Evolutionary conservation across 2,888 invertebrate species (phyloP), one percentile per base, ranked within the genome.

Genomic region (Autographa gamma): DNA sequence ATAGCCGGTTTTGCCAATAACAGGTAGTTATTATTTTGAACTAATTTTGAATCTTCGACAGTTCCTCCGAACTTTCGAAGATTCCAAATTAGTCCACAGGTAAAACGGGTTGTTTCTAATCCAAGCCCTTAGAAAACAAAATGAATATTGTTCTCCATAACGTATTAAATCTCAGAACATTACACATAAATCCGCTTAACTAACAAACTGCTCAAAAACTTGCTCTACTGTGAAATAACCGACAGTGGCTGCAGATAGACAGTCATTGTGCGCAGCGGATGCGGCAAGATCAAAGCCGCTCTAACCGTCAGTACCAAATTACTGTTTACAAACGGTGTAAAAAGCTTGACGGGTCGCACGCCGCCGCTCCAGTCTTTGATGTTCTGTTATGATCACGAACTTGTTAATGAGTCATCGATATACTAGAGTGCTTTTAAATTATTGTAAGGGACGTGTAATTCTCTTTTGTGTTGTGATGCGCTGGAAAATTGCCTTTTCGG

Each of bases 271-370:
- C 85, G 81, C 88, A 86, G 87, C 94, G 94, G 94, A 94, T 93
- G 93, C 94, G 93, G 93, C 88, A 81, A 89, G 90, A 92, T 94
- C 93, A 94, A 95, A 95, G 90, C 73, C 85, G 81, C 81, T 84
- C 72, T 59, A 80, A 81, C 85, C 90, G 90, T 86, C 89, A 86
- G 83, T 85, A 87, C 90, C 90, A 89, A 91, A 92, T 90, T 88
- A 87, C 90, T 93, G 92, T 92, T 92, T 92, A 92, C 92, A 88
- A 87, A 85, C 84, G 88, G 88, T 90, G 89, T 90, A 90, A 92
- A 92, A 92, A 90, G 84, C 86, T 88, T 92, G 93, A 92, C 92
- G 90, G 88, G 88, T 84, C 90, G 89, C 90, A 89, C 90, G 86
- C 90, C 85, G 89, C 79, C 80, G 74, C 81, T 81, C 81, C 76